A percentile compares a stretch with the other conserved stretches of the same genome.
phyloP scores from a whole-genome alignment of 1,140 invertebrate genomes.

The Drosophila jambulina region DNA sequence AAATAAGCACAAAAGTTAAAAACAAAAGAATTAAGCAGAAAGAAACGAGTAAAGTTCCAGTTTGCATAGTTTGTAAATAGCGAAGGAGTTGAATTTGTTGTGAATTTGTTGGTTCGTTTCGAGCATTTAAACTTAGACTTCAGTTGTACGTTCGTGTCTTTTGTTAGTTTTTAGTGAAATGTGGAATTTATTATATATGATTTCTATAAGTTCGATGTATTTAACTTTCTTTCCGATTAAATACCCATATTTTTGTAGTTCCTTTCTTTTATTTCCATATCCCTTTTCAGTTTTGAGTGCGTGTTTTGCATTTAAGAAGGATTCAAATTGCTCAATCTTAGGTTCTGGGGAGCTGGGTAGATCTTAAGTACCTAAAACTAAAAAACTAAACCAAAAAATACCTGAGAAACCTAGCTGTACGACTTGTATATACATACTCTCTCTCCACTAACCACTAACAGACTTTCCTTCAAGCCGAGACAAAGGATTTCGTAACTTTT shows the following conservation, averaged over 20 bases:
- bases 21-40: constrained; percentile 18
- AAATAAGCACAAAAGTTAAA: constrained; percentile 44
- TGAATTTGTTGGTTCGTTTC: constrained; percentile 50
- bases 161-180: constrained; percentile 53
- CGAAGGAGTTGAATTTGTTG: constrained; percentile 42
- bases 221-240: constrained; percentile 48
- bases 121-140: constrained; percentile 49
- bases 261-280: constrained; percentile 14
- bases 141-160: constrained; percentile 31
- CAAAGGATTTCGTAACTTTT: constrained; percentile 50
- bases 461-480: constrained; percentile 48
- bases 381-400: constrained; percentile 55
- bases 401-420: constrained; percentile 64
- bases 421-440: constrained; percentile 48
- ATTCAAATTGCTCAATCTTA: constrained; percentile 64
- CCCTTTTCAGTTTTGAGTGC: background rate
- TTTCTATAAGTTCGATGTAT: constrained; percentile 56
- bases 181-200: constrained; percentile 67
- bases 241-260: constrained; percentile 51
- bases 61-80: constrained; percentile 44
- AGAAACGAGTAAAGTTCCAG: constrained; percentile 38
- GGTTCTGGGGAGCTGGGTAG: constrained; percentile 52
- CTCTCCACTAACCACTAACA: constrained; percentile 59
- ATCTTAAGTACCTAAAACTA: constrained; percentile 75
- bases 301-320: constrained; percentile 39